Percentiles rank a stretch among this genome's conserved stretches.
Evolutionary conservation across 2,888 invertebrate genomes (phyloP).

Genomic region (Synanthedon myopaeformis): DNA sequence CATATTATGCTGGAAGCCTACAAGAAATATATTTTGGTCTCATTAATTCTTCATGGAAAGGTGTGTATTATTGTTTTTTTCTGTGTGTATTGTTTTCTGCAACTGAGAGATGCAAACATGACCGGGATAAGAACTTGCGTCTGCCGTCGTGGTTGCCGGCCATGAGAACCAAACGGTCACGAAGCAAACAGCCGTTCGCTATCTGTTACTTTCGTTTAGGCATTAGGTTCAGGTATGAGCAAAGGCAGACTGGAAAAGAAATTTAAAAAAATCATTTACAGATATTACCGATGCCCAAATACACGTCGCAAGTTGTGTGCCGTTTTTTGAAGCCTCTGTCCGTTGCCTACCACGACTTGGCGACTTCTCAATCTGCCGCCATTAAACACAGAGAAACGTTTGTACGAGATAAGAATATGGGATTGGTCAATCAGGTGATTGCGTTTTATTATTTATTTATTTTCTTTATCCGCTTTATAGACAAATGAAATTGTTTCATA

Average conservation of each 20-base stretch:
- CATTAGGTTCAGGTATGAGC: not conserved
- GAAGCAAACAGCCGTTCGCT: too few species aligned
- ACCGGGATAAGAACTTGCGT: too few species aligned
- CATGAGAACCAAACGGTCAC: too few species aligned
- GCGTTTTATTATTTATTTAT: not conserved
- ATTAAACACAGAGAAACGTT: constrained; percentile 87
- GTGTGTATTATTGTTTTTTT: constrained; percentile 42
- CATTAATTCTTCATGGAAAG: constrained; percentile 92
- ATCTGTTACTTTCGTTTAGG: too few species aligned
- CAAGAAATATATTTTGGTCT: constrained; percentile 95
- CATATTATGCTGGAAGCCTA: constrained; percentile 98
- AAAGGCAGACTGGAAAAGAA: not conserved
- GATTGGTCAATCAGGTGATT: constrained; percentile 79
- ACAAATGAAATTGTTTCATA: too few species aligned
- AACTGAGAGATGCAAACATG: too few species aligned
- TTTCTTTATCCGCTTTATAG: too few species aligned
- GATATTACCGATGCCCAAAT: constrained; percentile 83
- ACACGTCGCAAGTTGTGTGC: constrained; percentile 89
- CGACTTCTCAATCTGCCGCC: constrained; percentile 82
- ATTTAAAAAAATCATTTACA: constrained; percentile 22
- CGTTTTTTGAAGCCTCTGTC: constrained; percentile 88
- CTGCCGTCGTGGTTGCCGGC: too few species aligned
- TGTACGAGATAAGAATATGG: constrained; percentile 82
- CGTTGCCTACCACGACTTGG: constrained; percentile 89
- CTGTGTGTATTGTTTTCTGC: too few species aligned